These are phyloP conservation scores for Aphidius ervi DNA, from an alignment of 1,140 invertebrate species.

Conservation along the genomic window DNA sequence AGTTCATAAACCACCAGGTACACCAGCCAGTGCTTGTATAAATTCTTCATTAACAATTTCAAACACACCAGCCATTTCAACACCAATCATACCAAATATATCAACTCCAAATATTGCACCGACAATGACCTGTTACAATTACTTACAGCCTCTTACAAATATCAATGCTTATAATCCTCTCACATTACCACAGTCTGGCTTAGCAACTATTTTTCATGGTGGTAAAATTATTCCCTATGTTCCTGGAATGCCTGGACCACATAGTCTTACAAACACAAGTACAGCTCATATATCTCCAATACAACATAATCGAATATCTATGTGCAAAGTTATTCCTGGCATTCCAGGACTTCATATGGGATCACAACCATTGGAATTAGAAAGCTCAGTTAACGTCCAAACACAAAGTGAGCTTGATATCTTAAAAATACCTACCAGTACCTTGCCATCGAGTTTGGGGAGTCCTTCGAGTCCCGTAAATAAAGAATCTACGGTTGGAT, in stretches of 20 bases:
- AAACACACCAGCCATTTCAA: constrained; percentile 57
- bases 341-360: constrained; percentile 38
- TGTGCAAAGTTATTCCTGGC: constrained; percentile 42
- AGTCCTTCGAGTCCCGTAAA: constrained; percentile 38
- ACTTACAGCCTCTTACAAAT: constrained; percentile 45
- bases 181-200: constrained; percentile 49
- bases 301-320: constrained; percentile 27
- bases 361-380: constrained; percentile 43
- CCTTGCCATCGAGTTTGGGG: constrained; percentile 16
- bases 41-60: constrained; percentile 47
- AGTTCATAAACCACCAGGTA: constrained; percentile 56
- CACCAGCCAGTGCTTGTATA: constrained; percentile 27
- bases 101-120: constrained; percentile 58
- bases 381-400: constrained; percentile 37
- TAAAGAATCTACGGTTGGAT: constrained; percentile 32
- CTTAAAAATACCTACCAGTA: constrained; percentile 21
- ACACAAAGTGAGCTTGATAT: constrained; percentile 28
- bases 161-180: constrained; percentile 72
- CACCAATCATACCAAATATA: constrained; percentile 58
- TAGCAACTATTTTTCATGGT: constrained; percentile 47
- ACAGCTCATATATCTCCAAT: constrained; percentile 43
- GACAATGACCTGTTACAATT: constrained; percentile 42
- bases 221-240: constrained; percentile 77
- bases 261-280: constrained; percentile 52
- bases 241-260: constrained; percentile 81